phyloP scores from a whole-genome alignment of 1,140 invertebrate species.

The Ceratitis capitata region DNA sequence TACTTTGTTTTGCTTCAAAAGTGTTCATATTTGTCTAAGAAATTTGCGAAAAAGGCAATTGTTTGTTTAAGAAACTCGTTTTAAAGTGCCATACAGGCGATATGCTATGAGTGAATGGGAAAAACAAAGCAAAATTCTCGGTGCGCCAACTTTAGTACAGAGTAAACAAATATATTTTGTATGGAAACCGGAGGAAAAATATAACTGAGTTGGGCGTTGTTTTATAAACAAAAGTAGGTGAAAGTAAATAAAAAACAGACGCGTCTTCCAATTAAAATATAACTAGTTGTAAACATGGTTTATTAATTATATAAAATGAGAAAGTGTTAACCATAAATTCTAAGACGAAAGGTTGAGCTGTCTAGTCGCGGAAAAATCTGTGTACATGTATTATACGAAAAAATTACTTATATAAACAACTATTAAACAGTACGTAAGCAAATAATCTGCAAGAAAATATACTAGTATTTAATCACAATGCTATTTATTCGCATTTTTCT shows the following conservation, averaged over 20 bases:
- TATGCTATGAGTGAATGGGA: not conserved
- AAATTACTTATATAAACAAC: no score
- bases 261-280: not conserved
- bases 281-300: not conserved
- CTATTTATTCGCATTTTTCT: no score
- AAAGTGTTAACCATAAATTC: no score
- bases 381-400: no score
- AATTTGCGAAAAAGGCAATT: constrained; percentile 19
- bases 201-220: not conserved
- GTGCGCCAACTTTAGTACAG: not conserved
- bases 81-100: not conserved
- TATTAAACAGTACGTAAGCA: no score
- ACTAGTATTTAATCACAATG: no score
- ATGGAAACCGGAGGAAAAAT: not conserved
- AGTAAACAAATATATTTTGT: not conserved
- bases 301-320: not conserved
- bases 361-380: no score
- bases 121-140: not conserved
- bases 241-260: not conserved
- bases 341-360: no score
- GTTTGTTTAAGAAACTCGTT: not conserved
- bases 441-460: no score
- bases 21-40: not conserved
- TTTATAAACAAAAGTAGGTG: not conserved
- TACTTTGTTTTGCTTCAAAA: not conserved